Conservation (phyloP, 2,797 vertebrate species). For the Vireo griseus region DNA sequence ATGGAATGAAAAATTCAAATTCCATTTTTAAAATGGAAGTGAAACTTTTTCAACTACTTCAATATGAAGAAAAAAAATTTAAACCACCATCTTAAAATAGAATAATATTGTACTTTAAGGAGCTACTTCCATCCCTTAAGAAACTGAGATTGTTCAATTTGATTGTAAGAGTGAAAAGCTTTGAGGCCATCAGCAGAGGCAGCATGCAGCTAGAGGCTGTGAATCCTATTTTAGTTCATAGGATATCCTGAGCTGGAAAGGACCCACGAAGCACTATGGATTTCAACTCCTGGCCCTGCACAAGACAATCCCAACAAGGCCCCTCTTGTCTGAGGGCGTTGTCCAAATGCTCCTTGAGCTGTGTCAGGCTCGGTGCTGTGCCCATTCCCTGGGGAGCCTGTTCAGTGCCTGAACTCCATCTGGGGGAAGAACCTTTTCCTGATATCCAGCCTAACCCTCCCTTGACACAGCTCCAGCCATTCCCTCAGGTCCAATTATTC, state of each 20-base stretch:
- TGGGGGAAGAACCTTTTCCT: background rate
- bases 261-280: background rate
- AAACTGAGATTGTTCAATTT: background rate
- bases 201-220: background rate
- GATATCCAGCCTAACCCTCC: background rate
- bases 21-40: background rate
- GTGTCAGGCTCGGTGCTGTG: background rate
- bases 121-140: background rate
- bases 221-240: background rate
- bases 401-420: background rate
- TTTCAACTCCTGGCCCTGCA: background rate
- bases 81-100: background rate
- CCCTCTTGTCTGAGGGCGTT: fast-evolving
- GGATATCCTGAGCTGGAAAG: background rate
- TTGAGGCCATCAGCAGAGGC: background rate
- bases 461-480: background rate
- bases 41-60: background rate
- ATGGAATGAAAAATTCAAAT: fast-evolving
- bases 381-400: background rate
- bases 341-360: background rate
- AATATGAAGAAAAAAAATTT: background rate
- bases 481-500: background rate
- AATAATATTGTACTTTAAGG: fast-evolving
- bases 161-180: background rate
- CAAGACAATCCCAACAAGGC: background rate